phyloP scores from a whole-genome alignment of 1,140 invertebrate species.

The Drosophila saltans region DNA sequence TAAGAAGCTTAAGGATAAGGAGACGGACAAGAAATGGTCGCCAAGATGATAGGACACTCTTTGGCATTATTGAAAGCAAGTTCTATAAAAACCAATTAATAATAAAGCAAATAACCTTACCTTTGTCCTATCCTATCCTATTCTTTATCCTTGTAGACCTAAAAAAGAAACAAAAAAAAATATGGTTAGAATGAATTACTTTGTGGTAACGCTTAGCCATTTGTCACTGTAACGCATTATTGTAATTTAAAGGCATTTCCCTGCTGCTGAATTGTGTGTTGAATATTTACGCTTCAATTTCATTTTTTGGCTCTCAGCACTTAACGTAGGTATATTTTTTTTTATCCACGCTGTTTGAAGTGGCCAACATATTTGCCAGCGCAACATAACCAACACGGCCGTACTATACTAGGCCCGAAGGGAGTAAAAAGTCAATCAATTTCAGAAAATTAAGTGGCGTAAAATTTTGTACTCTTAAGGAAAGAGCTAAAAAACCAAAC shows the following conservation, averaged over 20 bases:
- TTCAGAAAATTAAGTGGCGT: too few species aligned
- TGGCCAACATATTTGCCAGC: slow-evolving; percentile 52
- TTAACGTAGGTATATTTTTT: slow-evolving; percentile 34
- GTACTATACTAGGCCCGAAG: not conserved
- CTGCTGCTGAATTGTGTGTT: slow-evolving; percentile 24
- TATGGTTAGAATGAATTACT: not conserved
- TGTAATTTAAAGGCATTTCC: slow-evolving; percentile 26
- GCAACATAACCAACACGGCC: slow-evolving; percentile 22
- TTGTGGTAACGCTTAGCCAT: not conserved
- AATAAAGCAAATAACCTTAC: too few species aligned
- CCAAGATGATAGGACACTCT: too few species aligned
- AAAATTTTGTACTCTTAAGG: too few species aligned
- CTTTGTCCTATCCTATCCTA: too few species aligned
- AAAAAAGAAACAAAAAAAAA: not conserved
- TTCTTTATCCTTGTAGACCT: too few species aligned
- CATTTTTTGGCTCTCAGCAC: slow-evolving; percentile 39
- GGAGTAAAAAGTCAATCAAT: too few species aligned
- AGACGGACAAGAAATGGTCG: too few species aligned
- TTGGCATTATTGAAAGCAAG: too few species aligned
- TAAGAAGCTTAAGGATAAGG: too few species aligned
- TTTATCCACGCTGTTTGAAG: slow-evolving; percentile 25
- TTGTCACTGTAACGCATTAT: slow-evolving; percentile 2
- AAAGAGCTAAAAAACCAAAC: too few species aligned
- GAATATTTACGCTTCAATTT: slow-evolving; percentile 63
- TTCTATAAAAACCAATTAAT: too few species aligned